phyloP scores from a whole-genome alignment of 2,113 vertebrate genomes.

The Chloroceryle aenea region DNA sequence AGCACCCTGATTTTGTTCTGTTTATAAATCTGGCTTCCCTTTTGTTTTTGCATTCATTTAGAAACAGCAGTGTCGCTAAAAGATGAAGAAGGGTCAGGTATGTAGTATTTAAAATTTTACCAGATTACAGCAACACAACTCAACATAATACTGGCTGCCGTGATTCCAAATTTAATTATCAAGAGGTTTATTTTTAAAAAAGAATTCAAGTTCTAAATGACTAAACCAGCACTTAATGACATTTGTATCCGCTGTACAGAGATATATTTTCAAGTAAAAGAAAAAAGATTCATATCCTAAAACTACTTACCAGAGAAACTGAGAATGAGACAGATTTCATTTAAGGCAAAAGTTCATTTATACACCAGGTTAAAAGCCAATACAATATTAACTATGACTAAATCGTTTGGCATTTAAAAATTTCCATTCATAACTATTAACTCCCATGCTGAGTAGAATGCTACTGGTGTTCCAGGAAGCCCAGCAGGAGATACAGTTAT shows the following conservation, averaged over 20 bases:
- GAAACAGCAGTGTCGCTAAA: not conserved
- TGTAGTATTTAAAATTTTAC: not conserved
- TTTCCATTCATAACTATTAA: not conserved
- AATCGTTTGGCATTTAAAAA: not conserved
- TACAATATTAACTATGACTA: not conserved
- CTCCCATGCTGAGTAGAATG: not conserved
- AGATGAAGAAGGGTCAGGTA: not conserved
- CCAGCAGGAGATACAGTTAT: not conserved
- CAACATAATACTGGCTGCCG: not conserved
- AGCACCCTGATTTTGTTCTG: conserved; percentile 26
- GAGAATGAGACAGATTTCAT: not conserved
- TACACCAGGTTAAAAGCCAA: not conserved
- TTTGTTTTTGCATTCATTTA: conserved; percentile 7
- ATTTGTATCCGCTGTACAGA: not conserved
- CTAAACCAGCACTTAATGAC: not conserved
- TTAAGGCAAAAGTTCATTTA: conserved; percentile 41
- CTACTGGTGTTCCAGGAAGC: not conserved
- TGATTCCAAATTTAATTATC: not conserved
- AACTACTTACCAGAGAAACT: not conserved
- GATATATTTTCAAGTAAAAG: conserved; percentile 1
- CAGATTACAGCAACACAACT: not conserved
- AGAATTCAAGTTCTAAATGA: not conserved
- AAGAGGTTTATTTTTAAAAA: not conserved
- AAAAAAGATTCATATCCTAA: not conserved
- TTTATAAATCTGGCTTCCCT: not conserved